These are phyloP conservation scores for Oncorhynchus masou DNA, from an alignment of 2,113 vertebrate species.

Conservation along the genomic window DNA sequence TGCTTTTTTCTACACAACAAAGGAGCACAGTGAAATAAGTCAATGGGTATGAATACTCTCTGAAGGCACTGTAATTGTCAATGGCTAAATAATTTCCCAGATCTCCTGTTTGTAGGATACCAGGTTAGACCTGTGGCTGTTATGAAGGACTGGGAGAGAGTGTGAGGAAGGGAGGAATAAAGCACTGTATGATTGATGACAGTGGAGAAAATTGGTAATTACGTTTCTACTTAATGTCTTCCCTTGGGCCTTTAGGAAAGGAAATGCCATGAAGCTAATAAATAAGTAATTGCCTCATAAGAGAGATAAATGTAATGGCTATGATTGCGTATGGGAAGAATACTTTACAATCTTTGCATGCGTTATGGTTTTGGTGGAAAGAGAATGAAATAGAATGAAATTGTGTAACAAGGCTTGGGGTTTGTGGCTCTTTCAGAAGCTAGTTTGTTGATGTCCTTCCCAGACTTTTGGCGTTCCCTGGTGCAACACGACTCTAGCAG, in stretches of 20 bases:
- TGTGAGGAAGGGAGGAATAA: background rate
- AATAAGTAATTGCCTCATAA: constrained; percentile 32
- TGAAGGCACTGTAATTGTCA: constrained; percentile 41
- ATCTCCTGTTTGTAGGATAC: background rate
- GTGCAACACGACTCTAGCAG: constrained; percentile 53
- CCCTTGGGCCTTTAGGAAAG: constrained; percentile 19
- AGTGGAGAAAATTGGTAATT: constrained; percentile 18
- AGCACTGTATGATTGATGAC: constrained; percentile 14
- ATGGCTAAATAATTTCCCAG: background rate
- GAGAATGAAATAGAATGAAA: constrained; percentile 13
- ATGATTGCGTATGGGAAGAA: constrained; percentile 10
- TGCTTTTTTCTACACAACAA: too few species aligned
- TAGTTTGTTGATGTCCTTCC: constrained; percentile 47
- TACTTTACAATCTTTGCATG: constrained; percentile 45
- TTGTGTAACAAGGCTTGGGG: constrained; percentile 42
- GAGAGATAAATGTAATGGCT: background rate
- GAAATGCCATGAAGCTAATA: constrained; percentile 30
- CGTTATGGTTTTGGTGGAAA: constrained; percentile 41
- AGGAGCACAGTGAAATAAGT: too few species aligned
- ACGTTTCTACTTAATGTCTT: constrained; percentile 13
- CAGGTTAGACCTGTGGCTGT: background rate
- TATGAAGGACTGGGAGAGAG: constrained; percentile 12
- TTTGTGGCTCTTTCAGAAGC: constrained; percentile 53
- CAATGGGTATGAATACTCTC: too few species aligned
- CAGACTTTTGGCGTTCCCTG: constrained; percentile 26